Conservation (phyloP, 2,888 invertebrate species). For the Periphyllus acericola region DNA sequence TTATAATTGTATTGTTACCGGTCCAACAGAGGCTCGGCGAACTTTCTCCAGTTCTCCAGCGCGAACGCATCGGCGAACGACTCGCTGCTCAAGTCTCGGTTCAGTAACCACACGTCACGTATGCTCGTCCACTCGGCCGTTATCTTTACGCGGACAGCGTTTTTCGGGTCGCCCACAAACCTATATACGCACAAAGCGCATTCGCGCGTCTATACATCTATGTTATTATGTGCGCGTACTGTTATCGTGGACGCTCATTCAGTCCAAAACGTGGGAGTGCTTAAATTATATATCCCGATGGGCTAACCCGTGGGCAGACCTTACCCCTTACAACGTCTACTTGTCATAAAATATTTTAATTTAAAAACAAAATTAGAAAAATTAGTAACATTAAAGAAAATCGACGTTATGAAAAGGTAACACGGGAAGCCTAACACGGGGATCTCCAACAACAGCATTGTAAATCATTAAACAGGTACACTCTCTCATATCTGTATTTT, state of each 20-base stretch:
- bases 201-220: neutral
- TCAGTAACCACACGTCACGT: constrained; percentile 40
- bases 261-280: too few species aligned
- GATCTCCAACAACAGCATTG: too few species aligned
- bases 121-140: constrained; percentile 31
- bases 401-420: too few species aligned
- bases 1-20: constrained; percentile 8
- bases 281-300: too few species aligned
- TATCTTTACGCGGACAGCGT: constrained; percentile 2
- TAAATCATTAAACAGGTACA: too few species aligned
- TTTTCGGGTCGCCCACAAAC: neutral
- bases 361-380: too few species aligned
- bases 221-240: neutral
- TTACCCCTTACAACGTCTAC: too few species aligned
- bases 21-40: neutral
- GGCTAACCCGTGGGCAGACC: too few species aligned
- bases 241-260: neutral
- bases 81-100: constrained; percentile 44
- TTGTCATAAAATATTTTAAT: too few species aligned
- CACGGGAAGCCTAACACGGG: too few species aligned
- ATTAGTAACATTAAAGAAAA: too few species aligned
- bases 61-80: constrained; percentile 37
- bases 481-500: too few species aligned
- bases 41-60: constrained; percentile 29
- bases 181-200: constrained; percentile 7